phyloP scores from a whole-genome alignment of 2,113 vertebrate genomes.

The Microcebus murinus region DNA sequence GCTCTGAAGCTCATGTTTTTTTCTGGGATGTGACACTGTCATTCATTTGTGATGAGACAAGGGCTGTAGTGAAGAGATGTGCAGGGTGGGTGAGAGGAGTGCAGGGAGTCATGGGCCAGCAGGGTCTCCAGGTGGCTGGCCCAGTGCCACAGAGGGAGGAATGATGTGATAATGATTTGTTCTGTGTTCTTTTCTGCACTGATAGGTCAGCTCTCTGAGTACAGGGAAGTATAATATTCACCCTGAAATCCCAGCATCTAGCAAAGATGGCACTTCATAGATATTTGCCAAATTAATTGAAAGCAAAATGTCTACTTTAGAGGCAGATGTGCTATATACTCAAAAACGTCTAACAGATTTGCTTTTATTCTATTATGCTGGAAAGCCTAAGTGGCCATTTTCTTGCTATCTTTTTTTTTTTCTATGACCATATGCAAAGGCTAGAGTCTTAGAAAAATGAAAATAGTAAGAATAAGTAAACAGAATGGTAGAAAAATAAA shows the following conservation, averaged over 20 bases:
- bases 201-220: not conserved
- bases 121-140: not conserved
- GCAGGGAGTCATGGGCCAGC: not conserved
- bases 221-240: not conserved
- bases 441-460: not conserved
- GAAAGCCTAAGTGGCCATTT: not conserved
- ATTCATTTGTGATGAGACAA: not conserved
- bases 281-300: not conserved
- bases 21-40: not conserved
- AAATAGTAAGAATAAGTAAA: not conserved
- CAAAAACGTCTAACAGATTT: not conserved
- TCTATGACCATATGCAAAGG: not conserved
- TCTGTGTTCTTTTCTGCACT: not conserved
- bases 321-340: not conserved
- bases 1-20: not conserved
- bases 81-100: too few species aligned
- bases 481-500: not conserved
- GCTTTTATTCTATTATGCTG: not conserved
- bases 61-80: not conserved
- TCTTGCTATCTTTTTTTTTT: not conserved
- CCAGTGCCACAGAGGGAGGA: accelerated
- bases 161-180: too few species aligned
- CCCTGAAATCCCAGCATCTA: not conserved
- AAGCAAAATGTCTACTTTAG: not conserved
- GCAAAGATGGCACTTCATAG: not conserved